Percentiles rank a stretch among this genome's conserved stretches.
Conservation (phyloP, 2,888 invertebrate species). For the Cerastoderma edule region DNA sequence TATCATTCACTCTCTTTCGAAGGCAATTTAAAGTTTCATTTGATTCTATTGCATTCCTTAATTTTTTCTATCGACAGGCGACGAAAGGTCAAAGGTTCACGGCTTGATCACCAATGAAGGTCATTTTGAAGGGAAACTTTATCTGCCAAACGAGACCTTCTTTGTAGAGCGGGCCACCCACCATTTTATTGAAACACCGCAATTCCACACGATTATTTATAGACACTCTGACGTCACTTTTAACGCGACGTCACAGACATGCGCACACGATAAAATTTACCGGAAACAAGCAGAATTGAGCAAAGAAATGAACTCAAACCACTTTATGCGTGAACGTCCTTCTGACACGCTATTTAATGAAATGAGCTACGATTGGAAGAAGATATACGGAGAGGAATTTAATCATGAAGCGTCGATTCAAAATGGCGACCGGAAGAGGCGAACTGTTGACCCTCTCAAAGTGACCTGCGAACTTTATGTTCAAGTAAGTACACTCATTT, state of each 20-base stretch:
- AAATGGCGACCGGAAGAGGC: slow-evolving; percentile 40
- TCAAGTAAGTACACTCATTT: slow-evolving; percentile 47
- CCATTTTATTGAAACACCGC: slow-evolving; percentile 89
- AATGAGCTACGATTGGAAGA: neutral
- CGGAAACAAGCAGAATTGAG: slow-evolving; percentile 21
- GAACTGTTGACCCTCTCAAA: slow-evolving; percentile 89
- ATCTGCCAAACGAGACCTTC: slow-evolving; percentile 87
- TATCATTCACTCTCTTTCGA: too few relatives aligned
- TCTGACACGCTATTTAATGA: neutral
- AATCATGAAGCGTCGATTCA: neutral
- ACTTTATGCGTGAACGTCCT: neutral
- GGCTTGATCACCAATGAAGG: slow-evolving; percentile 94
- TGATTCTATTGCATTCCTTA: too few relatives aligned
- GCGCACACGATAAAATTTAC: slow-evolving; percentile 60
- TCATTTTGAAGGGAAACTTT: slow-evolving; percentile 94
- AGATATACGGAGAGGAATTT: slow-evolving; percentile 3
- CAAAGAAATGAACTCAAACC: neutral
- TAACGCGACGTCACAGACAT: slow-evolving; percentile 74
- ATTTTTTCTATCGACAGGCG: too few relatives aligned
- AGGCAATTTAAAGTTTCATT: too few relatives aligned
- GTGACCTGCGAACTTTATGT: slow-evolving; percentile 85
- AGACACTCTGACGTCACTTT: slow-evolving; percentile 92
- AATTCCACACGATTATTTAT: slow-evolving; percentile 96
- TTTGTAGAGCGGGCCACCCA: slow-evolving; percentile 96
- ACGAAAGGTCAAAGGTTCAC: slow-evolving; percentile 88